Conservation (phyloP, 2,113 vertebrate species). For the Megaceryle maxima region DNA sequence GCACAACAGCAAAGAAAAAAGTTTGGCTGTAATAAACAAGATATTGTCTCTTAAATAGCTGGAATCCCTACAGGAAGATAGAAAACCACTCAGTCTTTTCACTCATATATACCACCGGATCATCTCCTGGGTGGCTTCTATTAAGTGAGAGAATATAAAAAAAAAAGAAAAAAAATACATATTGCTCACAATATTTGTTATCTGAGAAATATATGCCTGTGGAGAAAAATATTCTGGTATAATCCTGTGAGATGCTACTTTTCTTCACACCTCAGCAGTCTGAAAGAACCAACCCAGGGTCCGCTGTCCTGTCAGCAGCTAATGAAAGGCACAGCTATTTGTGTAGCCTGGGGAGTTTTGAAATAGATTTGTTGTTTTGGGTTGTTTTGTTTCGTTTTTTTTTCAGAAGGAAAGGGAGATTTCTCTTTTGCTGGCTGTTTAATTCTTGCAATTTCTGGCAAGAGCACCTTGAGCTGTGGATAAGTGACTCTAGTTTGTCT, state of each 20-base stretch:
- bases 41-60: neutral
- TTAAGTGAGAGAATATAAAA: neutral
- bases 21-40: neutral
- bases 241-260: neutral
- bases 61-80: neutral
- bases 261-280: neutral
- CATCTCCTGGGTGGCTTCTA: neutral
- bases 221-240: neutral
- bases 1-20: neutral
- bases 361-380: neutral
- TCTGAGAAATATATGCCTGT: neutral
- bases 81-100: neutral
- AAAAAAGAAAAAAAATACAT: neutral
- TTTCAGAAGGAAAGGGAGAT: neutral
- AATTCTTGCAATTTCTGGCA: neutral
- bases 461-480: neutral
- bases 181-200: neutral
- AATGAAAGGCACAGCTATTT: neutral
- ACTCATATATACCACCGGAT: neutral
- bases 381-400: neutral
- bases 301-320: neutral
- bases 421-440: neutral
- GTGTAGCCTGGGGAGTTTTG: neutral
- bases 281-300: neutral
- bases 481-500: neutral